A percentile compares a stretch with the other conserved stretches of the same genome.
Conservation (phyloP, 2,888 invertebrate genomes). For the Trichopria drosophilae region DNA sequence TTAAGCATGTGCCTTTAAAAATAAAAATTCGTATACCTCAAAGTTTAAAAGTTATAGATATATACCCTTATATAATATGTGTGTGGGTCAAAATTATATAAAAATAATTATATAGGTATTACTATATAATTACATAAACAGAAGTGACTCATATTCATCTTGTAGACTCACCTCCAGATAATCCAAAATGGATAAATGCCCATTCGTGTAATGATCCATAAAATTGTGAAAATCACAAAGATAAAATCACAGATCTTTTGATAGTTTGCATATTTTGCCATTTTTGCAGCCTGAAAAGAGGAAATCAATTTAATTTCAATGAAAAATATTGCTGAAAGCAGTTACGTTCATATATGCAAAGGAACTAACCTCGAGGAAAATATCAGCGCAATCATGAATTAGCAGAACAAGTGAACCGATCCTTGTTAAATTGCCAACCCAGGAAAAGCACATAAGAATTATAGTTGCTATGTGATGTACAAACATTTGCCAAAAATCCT, state of each 20-base stretch:
- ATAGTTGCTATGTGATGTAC: conserved; percentile 95
- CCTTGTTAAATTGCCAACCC: conserved; percentile 90
- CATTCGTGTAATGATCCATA: conserved; percentile 90
- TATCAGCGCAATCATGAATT: conserved; percentile 87
- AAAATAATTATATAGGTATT: too few species aligned
- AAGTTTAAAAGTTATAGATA: too few species aligned
- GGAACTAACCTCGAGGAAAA: conserved; percentile 75
- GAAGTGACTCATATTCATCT: too few species aligned
- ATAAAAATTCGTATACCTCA: too few species aligned
- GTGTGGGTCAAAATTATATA: too few species aligned
- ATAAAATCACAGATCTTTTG: conserved; percentile 85
- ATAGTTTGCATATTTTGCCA: conserved; percentile 89
- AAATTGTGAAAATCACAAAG: conserved; percentile 84
- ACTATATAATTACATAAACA: too few species aligned
- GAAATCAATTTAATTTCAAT: conserved; percentile 10
- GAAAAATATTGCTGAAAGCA: neutral
- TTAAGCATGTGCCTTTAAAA: too few species aligned
- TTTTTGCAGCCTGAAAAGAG: conserved; percentile 80
- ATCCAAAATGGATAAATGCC: conserved; percentile 89
- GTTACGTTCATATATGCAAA: neutral
- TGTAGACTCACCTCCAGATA: conserved; percentile 72
- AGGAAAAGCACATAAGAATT: conserved; percentile 85
- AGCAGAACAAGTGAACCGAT: conserved; percentile 88
- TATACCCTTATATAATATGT: too few species aligned
- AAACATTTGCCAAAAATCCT: conserved; percentile 99